These are phyloP conservation scores for Eupristina koningsbergeri DNA, from an alignment of 1,140 invertebrate genomes.

Conservation along the genomic window DNA sequence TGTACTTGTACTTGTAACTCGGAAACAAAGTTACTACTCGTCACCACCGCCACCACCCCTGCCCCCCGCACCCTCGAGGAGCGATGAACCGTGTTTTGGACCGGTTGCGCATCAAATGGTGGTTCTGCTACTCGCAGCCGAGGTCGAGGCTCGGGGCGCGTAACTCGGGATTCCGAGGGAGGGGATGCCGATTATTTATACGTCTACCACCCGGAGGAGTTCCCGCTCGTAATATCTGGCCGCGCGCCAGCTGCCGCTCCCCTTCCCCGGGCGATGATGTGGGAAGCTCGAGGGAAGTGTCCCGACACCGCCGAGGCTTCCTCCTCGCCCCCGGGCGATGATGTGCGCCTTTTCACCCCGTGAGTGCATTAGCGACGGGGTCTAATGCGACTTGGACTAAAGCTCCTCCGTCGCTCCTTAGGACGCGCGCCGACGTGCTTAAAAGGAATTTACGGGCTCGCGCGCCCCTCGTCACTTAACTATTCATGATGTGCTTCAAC, in stretches of 20 bases:
- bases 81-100: not conserved
- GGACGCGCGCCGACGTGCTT: too few species aligned
- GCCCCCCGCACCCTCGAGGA: not conserved
- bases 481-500: not conserved
- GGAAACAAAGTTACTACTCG: not conserved
- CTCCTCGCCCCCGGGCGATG: not conserved
- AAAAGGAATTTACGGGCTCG: not conserved
- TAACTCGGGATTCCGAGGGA: not conserved
- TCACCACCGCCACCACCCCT: too few species aligned
- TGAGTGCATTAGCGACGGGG: not conserved
- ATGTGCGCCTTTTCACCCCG: not conserved
- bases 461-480: not conserved
- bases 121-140: too few species aligned
- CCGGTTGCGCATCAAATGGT: too few species aligned
- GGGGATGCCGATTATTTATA: slow-evolving; percentile 31
- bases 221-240: slow-evolving; percentile 24
- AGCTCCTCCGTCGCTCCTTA: not conserved
- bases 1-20: not conserved
- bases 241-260: not conserved
- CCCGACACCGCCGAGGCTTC: not conserved
- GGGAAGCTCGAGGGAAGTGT: not conserved
- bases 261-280: not conserved
- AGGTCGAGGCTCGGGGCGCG: not conserved
- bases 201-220: slow-evolving; percentile 9
- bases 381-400: slow-evolving; percentile 5